Evolutionary conservation across 2,113 vertebrate genomes (phyloP).

Genomic region (Actinemys pallida): DNA sequence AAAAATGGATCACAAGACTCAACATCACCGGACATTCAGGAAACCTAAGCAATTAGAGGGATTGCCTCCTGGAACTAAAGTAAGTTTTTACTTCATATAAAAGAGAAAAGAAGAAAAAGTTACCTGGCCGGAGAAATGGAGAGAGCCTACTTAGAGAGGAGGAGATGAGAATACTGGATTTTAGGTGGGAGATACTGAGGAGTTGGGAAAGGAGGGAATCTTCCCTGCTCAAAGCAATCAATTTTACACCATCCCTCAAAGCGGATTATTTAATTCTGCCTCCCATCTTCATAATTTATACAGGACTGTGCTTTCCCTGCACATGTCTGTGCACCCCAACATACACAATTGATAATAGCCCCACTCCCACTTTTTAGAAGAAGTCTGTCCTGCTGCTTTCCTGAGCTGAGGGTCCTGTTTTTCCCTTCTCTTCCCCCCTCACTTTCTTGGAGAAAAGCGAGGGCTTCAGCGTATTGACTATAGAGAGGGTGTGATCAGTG

Average conservation of each 20-base stretch:
- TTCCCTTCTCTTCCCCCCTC: neutral
- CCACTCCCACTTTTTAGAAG: neutral
- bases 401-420: neutral
- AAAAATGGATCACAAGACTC: constrained; percentile 93
- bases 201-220: neutral
- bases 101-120: neutral
- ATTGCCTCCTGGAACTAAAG: constrained; percentile 97
- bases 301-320: neutral
- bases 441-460: neutral
- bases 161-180: neutral
- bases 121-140: neutral
- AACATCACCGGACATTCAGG: constrained; percentile 93
- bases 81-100: constrained; percentile 51
- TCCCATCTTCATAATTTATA: neutral
- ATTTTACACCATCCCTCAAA: neutral
- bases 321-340: neutral
- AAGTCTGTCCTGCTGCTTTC: neutral
- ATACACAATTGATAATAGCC: neutral
- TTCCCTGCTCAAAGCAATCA: neutral
- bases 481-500: neutral
- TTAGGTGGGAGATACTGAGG: neutral
- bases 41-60: constrained; percentile 95
- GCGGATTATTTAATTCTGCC: neutral
- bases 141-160: neutral
- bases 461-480: neutral